Evolutionary conservation across 1,140 invertebrate genomes (phyloP), one percentile per base, ranked within the genome.

Genomic region (Conus betulinus): DNA sequence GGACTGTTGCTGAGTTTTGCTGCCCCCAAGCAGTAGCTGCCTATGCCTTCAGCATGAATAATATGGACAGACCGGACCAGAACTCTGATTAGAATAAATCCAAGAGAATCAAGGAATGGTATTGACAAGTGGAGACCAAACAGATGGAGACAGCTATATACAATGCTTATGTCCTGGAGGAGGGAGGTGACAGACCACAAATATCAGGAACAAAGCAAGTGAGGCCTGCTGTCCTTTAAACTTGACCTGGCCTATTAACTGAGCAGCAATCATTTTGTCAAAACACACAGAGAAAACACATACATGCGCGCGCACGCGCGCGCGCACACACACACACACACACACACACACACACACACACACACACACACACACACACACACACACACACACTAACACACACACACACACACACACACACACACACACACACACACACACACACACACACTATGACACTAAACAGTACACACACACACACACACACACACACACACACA

Each of bases 31-130:
- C 71, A 23, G 79, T 87, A 20, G n/a, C 39, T 25, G 87, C 15
- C 53, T 91, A 90, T 81, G 53, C 63, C n/a, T 55, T 87, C 63
- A 87, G 89, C 78, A 90, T 90, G 90, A 86, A 86, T 53, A 89
- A 89, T 25, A 78, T 89, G 27, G 90, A 91, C 53, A 79, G 60
- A n/a, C 27, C 85, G 17, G 90, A 91, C 83, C 89, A 90, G 25
- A 88, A 79, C 10, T 87, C 85, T 3, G 4, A 52, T 6, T n/a
- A 86, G n/a, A 88, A 78, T 39, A 84, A 87, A 79, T 53, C 27
- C 6, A 86, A 84, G 11, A 88, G 84, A 39, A 51, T 23, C 60
- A 84, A 79, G 67, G 25, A 57, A 20, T 87, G 87, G 88, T 89
- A 86, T 25, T 74, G 51, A 85, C 79, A 74, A 84, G 88, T 55